Base-by-base conservation (phyloP, 2,797 vertebrate species). In the Neomorphus geoffroyi region DNA sequence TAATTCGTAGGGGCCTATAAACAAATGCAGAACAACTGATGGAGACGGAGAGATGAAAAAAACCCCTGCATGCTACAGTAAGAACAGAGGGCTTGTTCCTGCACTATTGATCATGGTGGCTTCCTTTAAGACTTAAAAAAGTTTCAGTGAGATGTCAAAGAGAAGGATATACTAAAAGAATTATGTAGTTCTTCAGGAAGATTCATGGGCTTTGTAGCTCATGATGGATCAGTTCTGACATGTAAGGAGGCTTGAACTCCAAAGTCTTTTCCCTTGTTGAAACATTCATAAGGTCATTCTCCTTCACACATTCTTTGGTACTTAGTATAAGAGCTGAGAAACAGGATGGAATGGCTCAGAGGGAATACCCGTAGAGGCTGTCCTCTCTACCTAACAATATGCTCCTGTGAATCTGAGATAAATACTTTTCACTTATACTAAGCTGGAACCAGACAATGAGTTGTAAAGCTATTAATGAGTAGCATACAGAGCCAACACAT, bases 151-250 rank as follows among this genome's bases (percentile, higher is more conserved):
- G 24, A 74, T 69, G 26, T 51, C 50, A 91, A 51, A 87, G 17
- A 81, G 41, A 88, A 79, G 30, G 18, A 90, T 41, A 35, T 2
- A 53, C 18, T 60, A 80, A 83, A 83, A 69, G 5, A 93, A 92
- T 73, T 54, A 70, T 33, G 46, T 30, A 72, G 37, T 15, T 91
- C 56, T 86, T 57, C 37, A 67, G 54, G 54, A 92, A 90, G 58
- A 66, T 86, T 90, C 37, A 54, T 54, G 41, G 30, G 58, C 70
- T 93, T 86, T 75, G 46, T 39, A 79, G 56, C 35, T 75, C 86
- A 27, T 70, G 78, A 94, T 81, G 32, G 39, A 93, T 93, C 33
- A 66, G 54, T 86, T 88, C 67, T 86, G 86, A 93, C 70, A 84
- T 51, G 58, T 67, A 65, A 62, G 54, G 43, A 77, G 45, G 58